Evolutionary conservation across 2,113 vertebrate species (phyloP).

Genomic region (western clawed frog (Xenopus tropicalis)): UCB_Xtro_10.0 CM004448.2:130055001-130055500

Average conservation of each 20-base stretch:
- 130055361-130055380: conserved; percentile 2
- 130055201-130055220: not conserved
- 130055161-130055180: no score
- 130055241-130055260: conserved; percentile 22
- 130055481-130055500: conserved; percentile 38
- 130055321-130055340: conserved; percentile 28
- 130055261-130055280: conserved; percentile 13
- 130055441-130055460: conserved; percentile 27
- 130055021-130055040: no score
- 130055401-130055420: conserved; percentile 28
- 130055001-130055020: no score
- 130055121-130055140: no score
- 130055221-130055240: conserved; percentile 7
- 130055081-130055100: no score
- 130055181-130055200: not conserved
- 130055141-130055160: no score
- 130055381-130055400: conserved; percentile 31
- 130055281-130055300: conserved; percentile 10
- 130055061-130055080: no score
- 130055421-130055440: conserved; percentile 16
- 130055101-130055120: no score
- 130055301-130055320: conserved; percentile 25
- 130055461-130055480: conserved; percentile 7
- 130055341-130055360: conserved; percentile 15
- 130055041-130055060: no score